Conservation (phyloP, 1,140 invertebrate genomes). For the Centruroides vittatus region DNA sequence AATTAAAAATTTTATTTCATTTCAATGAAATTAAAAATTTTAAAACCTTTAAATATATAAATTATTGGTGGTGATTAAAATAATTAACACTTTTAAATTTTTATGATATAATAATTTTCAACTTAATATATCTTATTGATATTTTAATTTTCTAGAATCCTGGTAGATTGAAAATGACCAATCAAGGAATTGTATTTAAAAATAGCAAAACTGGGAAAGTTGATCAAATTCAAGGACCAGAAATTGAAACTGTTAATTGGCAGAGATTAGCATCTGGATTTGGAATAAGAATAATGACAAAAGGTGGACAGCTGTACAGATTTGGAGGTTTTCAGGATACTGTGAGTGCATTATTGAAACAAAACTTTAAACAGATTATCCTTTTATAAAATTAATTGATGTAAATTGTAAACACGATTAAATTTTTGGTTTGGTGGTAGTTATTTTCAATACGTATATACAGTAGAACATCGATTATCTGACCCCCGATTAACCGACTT, state of each 20-base stretch:
- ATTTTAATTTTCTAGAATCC: constrained; percentile 40
- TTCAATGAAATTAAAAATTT: no score
- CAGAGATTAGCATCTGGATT: constrained; percentile 77
- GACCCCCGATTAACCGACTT: no score
- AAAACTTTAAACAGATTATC: no score
- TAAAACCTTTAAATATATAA: no score
- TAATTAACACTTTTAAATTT: no score
- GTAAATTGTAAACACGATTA: no score
- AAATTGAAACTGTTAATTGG: constrained; percentile 84
- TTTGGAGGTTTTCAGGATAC: constrained; percentile 87
- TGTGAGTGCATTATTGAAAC: constrained; percentile 35
- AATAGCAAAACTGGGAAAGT: constrained; percentile 94
- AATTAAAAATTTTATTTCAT: no score
- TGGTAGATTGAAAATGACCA: constrained; percentile 81
- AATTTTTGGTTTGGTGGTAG: no score
- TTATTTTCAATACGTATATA: no score
- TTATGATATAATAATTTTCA: not conserved
- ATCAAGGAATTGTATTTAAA: constrained; percentile 83
- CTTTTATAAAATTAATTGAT: no score
- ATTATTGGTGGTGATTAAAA: no score
- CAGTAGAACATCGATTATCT: no score
- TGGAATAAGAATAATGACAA: constrained; percentile 78
- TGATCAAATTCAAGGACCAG: constrained; percentile 65
- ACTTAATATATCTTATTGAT: not conserved
- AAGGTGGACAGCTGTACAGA: constrained; percentile 77